A percentile compares a stretch with the other conserved stretches of the same genome.
Conservation (phyloP, 2,888 invertebrate species). For the Parasteatoda lunata region DNA sequence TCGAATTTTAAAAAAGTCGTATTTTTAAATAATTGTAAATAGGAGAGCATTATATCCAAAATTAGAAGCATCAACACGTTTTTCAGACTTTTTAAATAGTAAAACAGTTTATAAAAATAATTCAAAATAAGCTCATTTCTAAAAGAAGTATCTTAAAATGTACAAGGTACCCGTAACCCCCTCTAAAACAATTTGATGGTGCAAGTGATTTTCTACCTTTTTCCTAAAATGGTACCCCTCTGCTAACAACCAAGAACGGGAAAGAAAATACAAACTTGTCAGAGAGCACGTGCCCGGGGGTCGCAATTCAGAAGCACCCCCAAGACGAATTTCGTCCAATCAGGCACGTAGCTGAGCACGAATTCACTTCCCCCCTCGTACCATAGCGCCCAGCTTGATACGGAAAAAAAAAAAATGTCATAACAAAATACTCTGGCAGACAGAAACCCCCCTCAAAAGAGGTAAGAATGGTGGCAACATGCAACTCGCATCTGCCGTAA, state of each 20-base stretch:
- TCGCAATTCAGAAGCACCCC: background rate
- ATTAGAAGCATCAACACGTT: too few species aligned
- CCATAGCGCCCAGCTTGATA: background rate
- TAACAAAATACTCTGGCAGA: background rate
- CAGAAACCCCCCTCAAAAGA: background rate
- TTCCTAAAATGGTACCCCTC: background rate
- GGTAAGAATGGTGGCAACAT: background rate
- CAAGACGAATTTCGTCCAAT: background rate
- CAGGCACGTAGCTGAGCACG: background rate
- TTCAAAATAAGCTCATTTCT: too few species aligned
- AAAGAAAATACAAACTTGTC: background rate
- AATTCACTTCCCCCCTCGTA: background rate
- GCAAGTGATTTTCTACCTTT: background rate
- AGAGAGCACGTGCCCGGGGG: constrained; percentile 5
- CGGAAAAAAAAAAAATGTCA: background rate
- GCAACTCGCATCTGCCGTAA: background rate
- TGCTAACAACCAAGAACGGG: background rate
- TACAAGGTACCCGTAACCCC: too few species aligned
- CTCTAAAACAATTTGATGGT: too few species aligned
- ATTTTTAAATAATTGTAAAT: too few species aligned
- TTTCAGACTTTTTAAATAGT: too few species aligned
- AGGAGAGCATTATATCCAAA: too few species aligned
- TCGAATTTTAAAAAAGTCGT: too few species aligned
- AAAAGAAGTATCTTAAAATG: too few species aligned
- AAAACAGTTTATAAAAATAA: too few species aligned